Evolutionary conservation across 2,113 vertebrate genomes (phyloP).

Genomic region (Podarcis cretensis): DNA sequence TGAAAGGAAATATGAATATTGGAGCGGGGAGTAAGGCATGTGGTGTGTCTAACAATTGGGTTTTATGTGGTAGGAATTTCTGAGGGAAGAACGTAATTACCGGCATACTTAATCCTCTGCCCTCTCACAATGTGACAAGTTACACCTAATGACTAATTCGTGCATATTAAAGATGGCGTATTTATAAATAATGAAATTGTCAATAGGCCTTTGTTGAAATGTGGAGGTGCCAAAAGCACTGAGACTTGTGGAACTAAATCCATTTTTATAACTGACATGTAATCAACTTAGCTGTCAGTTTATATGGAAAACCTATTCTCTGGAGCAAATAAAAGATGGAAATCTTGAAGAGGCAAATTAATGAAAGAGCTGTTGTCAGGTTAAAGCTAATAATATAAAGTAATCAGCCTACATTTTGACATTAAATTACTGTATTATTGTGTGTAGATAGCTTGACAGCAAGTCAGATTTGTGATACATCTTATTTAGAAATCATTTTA

Average conservation of each 20-base stretch:
- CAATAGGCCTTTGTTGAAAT: conserved; percentile 72
- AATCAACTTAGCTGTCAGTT: conserved; percentile 83
- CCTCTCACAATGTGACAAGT: conserved; percentile 72
- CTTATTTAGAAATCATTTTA: conserved; percentile 67
- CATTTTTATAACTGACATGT: conserved; percentile 82
- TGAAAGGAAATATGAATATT: no score
- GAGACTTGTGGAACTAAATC: conserved; percentile 75
- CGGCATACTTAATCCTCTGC: conserved; percentile 64
- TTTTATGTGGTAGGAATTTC: conserved; percentile 42
- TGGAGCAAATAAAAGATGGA: conserved; percentile 79
- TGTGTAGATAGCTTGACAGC: conserved; percentile 67
- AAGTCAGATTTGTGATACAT: conserved; percentile 69
- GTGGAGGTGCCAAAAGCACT: conserved; percentile 72
- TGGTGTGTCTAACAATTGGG: background rate
- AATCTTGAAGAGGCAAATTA: conserved; percentile 81
- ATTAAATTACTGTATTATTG: conserved; percentile 78
- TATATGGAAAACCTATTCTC: conserved; percentile 77
- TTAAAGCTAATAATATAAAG: conserved; percentile 80
- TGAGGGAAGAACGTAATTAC: conserved; percentile 52
- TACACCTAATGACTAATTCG: conserved; percentile 73
- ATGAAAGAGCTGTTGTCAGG: conserved; percentile 78
- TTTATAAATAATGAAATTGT: conserved; percentile 82
- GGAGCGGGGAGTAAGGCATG: background rate
- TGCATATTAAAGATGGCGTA: conserved; percentile 76
- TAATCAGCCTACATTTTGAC: conserved; percentile 78